Base-by-base conservation (phyloP, 2,797 vertebrate species). In the Sebastes minor region DNA sequence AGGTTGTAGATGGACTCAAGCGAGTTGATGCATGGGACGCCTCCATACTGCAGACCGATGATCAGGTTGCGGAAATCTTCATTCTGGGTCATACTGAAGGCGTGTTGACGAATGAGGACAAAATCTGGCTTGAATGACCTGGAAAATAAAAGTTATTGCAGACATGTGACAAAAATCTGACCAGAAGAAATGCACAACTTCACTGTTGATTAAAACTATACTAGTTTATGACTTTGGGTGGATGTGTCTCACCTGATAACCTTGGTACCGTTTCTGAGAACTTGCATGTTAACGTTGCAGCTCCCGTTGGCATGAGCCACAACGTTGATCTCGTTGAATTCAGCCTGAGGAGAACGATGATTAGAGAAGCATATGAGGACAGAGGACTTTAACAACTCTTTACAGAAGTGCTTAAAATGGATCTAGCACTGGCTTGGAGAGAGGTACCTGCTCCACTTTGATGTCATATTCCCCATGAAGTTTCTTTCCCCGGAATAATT, bases 71-170 rank as follows among this genome's bases (percentile, higher is more conserved):
- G 97, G 90, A 99, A 99, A 71, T 99, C 99, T 84, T 99, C 98
- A 1, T 99, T 98, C 90, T 99, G 97, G 1, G 97, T 97, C 99
- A 99, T 99, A 69, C 98, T 97, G 90, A 97, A 98, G 3, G 98
- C 98, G 2, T 99, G 98, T 83, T 99, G 98, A 69, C 98, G 97
- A 81, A 99, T 95, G 49, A 99, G 96, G 81, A 99, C 97, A 49
- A 99, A 99, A 92, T 99, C 98, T 11, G 98, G 99, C 90, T 96
- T 96, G 94, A 99, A 98, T 1, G 98, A 98, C 93, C 99, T 99
- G 89, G 9, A 83, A 75, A 86, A 81, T 23, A 27, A 23, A 49
- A 80, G 65, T 28, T 18, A 60, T 13, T 57, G 32, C 11, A 8
- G 53, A 53, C 4, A n/a, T 52, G 14, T n/a, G 20, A 53, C 49